These are phyloP conservation scores for Notodonta dromedarius DNA, from an alignment of 2,888 invertebrate genomes.

Conservation along the genomic window DNA sequence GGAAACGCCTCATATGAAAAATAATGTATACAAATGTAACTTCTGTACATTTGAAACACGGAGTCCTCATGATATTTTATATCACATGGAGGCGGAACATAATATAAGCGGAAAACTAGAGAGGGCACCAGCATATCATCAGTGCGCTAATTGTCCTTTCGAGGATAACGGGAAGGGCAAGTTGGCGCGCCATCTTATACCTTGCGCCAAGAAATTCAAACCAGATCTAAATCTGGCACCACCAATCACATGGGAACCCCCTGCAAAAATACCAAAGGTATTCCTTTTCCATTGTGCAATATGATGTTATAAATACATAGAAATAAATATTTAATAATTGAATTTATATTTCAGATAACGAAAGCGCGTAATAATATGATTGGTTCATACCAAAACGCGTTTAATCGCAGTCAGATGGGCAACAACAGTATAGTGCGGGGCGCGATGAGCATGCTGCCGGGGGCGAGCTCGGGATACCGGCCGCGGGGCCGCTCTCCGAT, in stretches of 20 bases:
- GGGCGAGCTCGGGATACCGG: slow-evolving; percentile 44
- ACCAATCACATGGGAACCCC: slow-evolving; percentile 96
- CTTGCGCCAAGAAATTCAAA: slow-evolving; percentile 95
- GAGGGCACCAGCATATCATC: slow-evolving; percentile 93
- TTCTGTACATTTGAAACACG: slow-evolving; percentile 92
- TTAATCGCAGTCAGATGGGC: slow-evolving; percentile 69
- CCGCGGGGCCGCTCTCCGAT: slow-evolving; percentile 62
- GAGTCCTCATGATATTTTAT: slow-evolving; percentile 94
- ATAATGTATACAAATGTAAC: slow-evolving; percentile 93
- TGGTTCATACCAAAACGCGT: slow-evolving; percentile 61
- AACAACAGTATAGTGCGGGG: slow-evolving; percentile 53
- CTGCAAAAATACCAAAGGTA: slow-evolving; percentile 95
- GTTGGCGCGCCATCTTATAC: slow-evolving; percentile 92
- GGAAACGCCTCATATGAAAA: slow-evolving; percentile 96
- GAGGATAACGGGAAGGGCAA: slow-evolving; percentile 97
- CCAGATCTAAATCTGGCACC: slow-evolving; percentile 94
- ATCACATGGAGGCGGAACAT: slow-evolving; percentile 96
- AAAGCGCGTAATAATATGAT: slow-evolving; percentile 63
- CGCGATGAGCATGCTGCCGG: slow-evolving; percentile 40
- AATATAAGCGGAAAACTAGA: slow-evolving; percentile 92
- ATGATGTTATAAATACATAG: background rate
- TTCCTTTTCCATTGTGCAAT: background rate
- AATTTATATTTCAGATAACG: slow-evolving; percentile 52
- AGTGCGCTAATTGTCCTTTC: slow-evolving; percentile 96
- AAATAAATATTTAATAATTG: background rate